A percentile compares a stretch with the other conserved stretches of the same genome.
These are phyloP conservation scores for Dynastes grantii DNA, from an alignment of 2,888 invertebrate species.

Conservation along the genomic window DNA sequence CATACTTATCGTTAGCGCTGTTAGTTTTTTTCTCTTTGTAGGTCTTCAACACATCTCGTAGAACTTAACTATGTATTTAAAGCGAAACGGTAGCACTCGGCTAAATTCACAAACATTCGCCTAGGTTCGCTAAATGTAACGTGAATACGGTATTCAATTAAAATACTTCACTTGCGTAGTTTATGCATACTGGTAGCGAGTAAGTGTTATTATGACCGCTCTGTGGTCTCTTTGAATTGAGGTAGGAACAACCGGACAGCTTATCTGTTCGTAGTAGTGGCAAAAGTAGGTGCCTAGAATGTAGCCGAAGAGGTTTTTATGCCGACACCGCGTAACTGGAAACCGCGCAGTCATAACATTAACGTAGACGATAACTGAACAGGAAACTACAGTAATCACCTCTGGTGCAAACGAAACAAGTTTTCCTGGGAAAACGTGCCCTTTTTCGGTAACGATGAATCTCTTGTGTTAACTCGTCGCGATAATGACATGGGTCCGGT, in stretches of 20 bases:
- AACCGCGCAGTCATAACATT: conserved; percentile 27
- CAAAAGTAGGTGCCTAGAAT: conserved; percentile 16
- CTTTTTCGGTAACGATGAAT: no score
- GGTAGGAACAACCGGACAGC: conserved; percentile 22
- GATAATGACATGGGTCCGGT: no score
- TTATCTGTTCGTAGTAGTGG: conserved; percentile 31
- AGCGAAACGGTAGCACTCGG: not conserved
- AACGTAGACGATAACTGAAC: conserved; percentile 33
- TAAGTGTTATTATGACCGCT: conserved; percentile 43
- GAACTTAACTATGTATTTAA: conserved; percentile 15
- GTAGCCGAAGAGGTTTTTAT: not conserved
- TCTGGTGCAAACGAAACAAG: conserved; percentile 6
- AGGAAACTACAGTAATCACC: not conserved
- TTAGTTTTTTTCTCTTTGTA: not conserved
- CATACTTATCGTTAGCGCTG: conserved; percentile 4
- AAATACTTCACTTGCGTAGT: conserved; percentile 35
- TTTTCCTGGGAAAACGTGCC: no score
- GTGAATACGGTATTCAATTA: conserved; percentile 43
- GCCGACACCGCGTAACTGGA: conserved; percentile 27
- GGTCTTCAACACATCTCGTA: not conserved
- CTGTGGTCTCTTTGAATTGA: conserved; percentile 33
- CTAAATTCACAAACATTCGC: conserved; percentile 12
- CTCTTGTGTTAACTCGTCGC: no score
- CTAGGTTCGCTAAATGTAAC: conserved; percentile 10
- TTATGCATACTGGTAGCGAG: conserved; percentile 1